Evolutionary conservation across 2,797 vertebrate species (phyloP), one percentile per base, ranked within the genome.

Genomic region (Oreochromis mossambicus): DNA sequence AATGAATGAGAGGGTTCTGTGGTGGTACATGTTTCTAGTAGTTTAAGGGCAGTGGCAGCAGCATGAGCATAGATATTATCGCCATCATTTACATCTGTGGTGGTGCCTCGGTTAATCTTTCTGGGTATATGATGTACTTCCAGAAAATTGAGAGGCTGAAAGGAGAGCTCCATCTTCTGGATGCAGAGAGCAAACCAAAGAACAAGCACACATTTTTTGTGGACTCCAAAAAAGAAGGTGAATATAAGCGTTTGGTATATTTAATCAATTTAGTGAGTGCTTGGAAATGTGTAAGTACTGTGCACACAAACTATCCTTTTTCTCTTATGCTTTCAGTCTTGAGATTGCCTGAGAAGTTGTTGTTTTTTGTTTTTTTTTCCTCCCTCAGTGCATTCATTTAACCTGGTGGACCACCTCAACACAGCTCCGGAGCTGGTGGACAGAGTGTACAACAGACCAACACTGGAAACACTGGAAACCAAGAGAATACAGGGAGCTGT

Each of bases 131-230:
- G 9, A 11, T 78, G 66, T 83, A n/a, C 46, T 86, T 79, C 52
- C 94, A 99, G 98, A 99, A 99, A 99, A 99, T 99, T 9, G 98
- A 99, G 93, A 94, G 96, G 83, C 51, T 99, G 87, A 99, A 99
- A 91, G 97, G 96, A 17, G 98, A 97, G 95, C 98, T 99, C 90
- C 99, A 99, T 91, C 97, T 99, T 84, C 96, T 99, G 94, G 98
- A 97, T 19, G 97, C 95, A 3, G 95, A 96, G 3, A 94, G 95
- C 75, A 97, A 97, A 91, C 95, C 95, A 36, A 95, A 95, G 81
- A 97, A 97, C 86, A 96, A 94, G 3, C 98, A 99, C 19, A 86
- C 95, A 0, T 99, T 99, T 94, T 99, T 97, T 94, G 95, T 98
- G 82, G 97, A 98, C 77, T 96, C 97, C 9, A 97, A 96, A 86